Evolutionary conservation across 2,888 invertebrate genomes (phyloP), one percentile per base, ranked within the genome.

Genomic region (Caenorhabditis panamensis): DNA sequence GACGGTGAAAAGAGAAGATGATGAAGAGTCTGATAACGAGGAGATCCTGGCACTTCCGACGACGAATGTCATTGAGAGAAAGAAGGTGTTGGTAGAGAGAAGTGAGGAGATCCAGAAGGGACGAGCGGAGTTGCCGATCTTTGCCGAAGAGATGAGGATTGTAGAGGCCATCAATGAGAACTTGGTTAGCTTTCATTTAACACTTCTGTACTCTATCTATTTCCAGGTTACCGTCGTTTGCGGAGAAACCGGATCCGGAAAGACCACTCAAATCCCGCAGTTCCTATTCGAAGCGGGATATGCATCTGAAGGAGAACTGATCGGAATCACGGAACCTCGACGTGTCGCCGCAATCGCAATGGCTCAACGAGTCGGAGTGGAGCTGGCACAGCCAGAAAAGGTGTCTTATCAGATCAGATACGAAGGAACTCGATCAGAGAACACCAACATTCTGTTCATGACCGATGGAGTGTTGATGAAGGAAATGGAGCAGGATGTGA

Each of bases 201-300:
- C n/a, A n/a, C n/a, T n/a, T n/a, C n/a, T n/a, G n/a, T n/a, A n/a
- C n/a, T n/a, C n/a, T n/a, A n/a, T n/a, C n/a, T n/a, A n/a, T n/a
- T n/a, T 63, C 92, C 80, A 88, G 62, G 94, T 96, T 77, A 93
- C 96, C 1, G 94, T 96, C 87, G 87, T 93, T 20, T 93, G 92
- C 88, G 98, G 98, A 72, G 97, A 96, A 93, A 98, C 97, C 26
- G 96, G 97, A 0, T 95, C 95, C 85, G 98, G 98, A 16, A 99
- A 99, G 93, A 99, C 99, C 0, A 99, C 99, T 0, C 99, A 99
- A 92, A 94, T 99, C 11, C 99, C 99, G 0, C 99, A 99, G 92
- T 99, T 99, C 91, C 93, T 99, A 0, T 98, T 96, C 89, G 99
- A 99, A 93, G 96, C 96, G 0, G 98, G 96, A 0, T 98, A 96